Conservation (phyloP, 1,140 invertebrate genomes). For the Drosophila punjabiensis region DNA sequence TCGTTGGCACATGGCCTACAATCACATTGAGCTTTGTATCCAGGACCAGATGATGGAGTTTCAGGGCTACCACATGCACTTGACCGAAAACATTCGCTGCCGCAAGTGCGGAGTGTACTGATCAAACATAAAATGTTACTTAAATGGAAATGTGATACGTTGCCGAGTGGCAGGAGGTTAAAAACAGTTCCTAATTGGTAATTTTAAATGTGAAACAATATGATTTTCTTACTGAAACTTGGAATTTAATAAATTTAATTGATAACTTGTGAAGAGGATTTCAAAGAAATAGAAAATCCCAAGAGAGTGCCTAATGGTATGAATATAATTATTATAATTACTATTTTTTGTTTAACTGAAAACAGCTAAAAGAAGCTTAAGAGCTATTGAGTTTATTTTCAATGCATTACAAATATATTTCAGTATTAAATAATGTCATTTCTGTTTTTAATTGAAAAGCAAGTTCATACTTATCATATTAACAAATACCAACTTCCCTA, state of each 20-base stretch:
- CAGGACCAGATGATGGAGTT: slow-evolving; percentile 38
- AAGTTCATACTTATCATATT: too few species aligned
- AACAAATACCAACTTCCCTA: too few species aligned
- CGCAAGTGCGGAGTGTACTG: slow-evolving; percentile 9
- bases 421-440: too few species aligned
- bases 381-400: not conserved
- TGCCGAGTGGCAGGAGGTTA: not conserved
- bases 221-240: too few species aligned
- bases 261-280: not conserved
- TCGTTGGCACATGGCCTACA: slow-evolving; percentile 64
- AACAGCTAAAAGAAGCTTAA: not conserved
- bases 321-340: not conserved
- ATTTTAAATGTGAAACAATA: not conserved
- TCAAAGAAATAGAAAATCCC: too few species aligned
- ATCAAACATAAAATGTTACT: not conserved
- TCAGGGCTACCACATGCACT: slow-evolving; percentile 31
- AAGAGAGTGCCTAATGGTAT: not conserved
- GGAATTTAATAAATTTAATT: not conserved
- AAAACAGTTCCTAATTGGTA: not conserved
- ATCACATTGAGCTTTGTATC: slow-evolving; percentile 46
- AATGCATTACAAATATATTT: too few species aligned
- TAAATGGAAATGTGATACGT: not conserved
- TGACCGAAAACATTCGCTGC: slow-evolving; percentile 54
- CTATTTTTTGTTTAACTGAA: not conserved
- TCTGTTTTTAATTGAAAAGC: not conserved